Base-by-base conservation (phyloP, 2,113 vertebrate genomes). In the Perccottus glenii region DNA sequence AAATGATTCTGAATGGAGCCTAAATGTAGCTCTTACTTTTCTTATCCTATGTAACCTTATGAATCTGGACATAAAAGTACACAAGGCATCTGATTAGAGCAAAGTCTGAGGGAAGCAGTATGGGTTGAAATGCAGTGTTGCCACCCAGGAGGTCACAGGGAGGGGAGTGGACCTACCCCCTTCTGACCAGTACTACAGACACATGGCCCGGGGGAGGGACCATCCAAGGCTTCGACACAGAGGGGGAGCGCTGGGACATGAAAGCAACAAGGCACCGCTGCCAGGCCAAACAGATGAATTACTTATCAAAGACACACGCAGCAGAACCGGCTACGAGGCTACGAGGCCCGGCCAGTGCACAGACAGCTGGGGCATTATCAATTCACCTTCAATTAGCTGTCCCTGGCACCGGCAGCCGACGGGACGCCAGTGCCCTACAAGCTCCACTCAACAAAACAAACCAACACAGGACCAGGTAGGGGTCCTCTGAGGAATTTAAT, bases 241-340 rank as follows among this genome's bases (percentile, higher is more conserved):
- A 50, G n/a, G 40, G 49, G 43, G 12, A 65, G 40, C 14, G 52
- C 12, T 7, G 52, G 52, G 83, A 87, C 87, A 87, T 84, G 85
- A 87, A 87, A 90, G 87, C 73, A 87, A 82, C 69, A 73, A 83
- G 86, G 82, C 85, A 82, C 65, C 16, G 80, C 87, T 82, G 85
- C 74, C 75, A 84, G 85, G 84, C 82, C 87, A 88, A 87, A 88
- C 77, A 84, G 85, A 88, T 87, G 87, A 90, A 89, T 89, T 81
- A 87, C 85, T 89, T 87, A 90, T 90, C 87, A 89, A 88, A 88
- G 81, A 76, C 60, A 7, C 8, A 46, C 82, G 68, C 66, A 72
- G 78, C 82, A 76, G 73, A 32, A 82, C 70, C 43, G 48, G 79
- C 81, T 78, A 77, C 60, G 72, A 73, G 82, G 80, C 32, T 6